Evolutionary conservation across 2,888 invertebrate genomes (phyloP).

Genomic region (Latrodectus elegans): DNA sequence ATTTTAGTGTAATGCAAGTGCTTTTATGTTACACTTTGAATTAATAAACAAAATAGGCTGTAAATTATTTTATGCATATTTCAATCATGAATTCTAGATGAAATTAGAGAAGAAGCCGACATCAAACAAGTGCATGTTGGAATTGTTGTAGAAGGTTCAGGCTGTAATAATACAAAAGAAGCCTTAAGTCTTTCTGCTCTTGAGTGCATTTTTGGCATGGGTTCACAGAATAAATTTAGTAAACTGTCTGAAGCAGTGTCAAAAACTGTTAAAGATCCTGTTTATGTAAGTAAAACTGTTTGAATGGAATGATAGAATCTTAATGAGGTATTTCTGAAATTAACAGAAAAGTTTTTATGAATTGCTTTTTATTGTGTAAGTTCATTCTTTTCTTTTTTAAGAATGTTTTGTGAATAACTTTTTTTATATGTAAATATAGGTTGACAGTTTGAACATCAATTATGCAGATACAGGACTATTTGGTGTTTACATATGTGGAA

Average conservation of each 20-base stretch:
- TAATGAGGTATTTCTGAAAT: no score
- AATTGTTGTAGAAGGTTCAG: slow-evolving; percentile 83
- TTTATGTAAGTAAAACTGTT: slow-evolving; percentile 72
- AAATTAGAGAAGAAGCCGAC: slow-evolving; percentile 81
- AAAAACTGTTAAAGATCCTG: slow-evolving; percentile 73
- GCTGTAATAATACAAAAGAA: slow-evolving; percentile 78
- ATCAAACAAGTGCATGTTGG: slow-evolving; percentile 82
- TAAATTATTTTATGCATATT: no score
- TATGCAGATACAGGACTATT: slow-evolving; percentile 93
- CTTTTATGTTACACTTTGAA: no score
- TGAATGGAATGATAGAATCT: no score
- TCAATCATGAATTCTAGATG: slow-evolving; percentile 74
- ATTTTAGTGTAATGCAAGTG: no score
- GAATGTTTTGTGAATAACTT: no score
- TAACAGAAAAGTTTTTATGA: no score
- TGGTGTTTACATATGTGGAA: slow-evolving; percentile 82
- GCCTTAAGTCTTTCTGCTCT: slow-evolving; percentile 83
- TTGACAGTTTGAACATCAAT: slow-evolving; percentile 82
- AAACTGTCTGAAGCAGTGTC: slow-evolving; percentile 80
- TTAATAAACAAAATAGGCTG: no score
- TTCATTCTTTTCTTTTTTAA: no score
- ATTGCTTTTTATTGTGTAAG: no score
- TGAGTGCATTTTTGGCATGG: slow-evolving; percentile 83
- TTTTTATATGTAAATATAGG: slow-evolving; percentile 31
- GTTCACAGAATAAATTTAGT: slow-evolving; percentile 79